A percentile compares a stretch with the other conserved stretches of the same genome.
Conservation (phyloP, 1,140 invertebrate species). For the Drosophila prosaltans region DNA sequence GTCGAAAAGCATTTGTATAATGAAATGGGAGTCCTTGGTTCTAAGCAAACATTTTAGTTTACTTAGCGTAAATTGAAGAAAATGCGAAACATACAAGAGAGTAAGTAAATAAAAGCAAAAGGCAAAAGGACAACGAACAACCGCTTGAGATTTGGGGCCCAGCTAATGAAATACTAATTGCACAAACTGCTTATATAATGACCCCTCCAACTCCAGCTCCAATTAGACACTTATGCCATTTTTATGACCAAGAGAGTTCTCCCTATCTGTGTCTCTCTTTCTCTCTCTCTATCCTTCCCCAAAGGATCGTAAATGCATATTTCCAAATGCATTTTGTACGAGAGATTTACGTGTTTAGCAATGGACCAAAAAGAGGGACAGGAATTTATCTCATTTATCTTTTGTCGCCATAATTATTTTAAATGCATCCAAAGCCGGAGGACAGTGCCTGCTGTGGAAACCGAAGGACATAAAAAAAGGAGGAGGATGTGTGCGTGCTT, state of each 20-base stretch:
- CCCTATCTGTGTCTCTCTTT: background rate
- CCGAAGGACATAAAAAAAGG: constrained; percentile 19
- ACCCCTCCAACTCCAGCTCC: constrained; percentile 44
- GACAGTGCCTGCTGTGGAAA: constrained; percentile 4
- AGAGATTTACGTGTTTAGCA: constrained; percentile 45
- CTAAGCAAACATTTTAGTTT: constrained; percentile 42
- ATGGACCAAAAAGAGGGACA: constrained; percentile 20
- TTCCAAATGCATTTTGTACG: constrained; percentile 47
- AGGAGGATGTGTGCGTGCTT: constrained; percentile 4
- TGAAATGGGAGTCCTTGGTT: constrained; percentile 34
- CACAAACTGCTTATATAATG: constrained; percentile 66
- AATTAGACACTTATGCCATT: constrained; percentile 66
- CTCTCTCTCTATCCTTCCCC: background rate
- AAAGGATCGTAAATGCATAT: constrained; percentile 6
- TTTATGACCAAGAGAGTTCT: constrained; percentile 34
- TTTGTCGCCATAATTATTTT: constrained; percentile 65
- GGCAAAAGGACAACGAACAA: background rate
- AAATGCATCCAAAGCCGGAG: constrained; percentile 37
- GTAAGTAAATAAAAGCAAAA: background rate
- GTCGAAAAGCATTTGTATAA: constrained; percentile 1
- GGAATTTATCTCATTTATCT: constrained; percentile 29
- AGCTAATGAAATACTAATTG: constrained; percentile 74
- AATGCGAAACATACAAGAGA: background rate
- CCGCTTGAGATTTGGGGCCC: background rate
- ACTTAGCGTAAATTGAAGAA: constrained; percentile 33